Conservation (phyloP, 1,140 invertebrate species). For the Hesperophylax magnus region DNA sequence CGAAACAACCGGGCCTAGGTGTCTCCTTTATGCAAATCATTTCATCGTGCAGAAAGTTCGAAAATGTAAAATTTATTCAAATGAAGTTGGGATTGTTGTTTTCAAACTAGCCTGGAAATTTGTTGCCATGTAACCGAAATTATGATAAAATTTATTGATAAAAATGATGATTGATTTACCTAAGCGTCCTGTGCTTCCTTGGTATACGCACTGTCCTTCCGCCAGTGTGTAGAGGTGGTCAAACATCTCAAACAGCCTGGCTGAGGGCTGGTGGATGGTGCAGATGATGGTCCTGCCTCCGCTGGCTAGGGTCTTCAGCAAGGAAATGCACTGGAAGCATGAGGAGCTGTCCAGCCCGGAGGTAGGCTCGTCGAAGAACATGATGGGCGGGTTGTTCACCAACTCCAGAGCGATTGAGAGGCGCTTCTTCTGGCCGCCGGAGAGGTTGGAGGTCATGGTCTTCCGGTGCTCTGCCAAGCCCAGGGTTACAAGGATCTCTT, state of each 20-base stretch:
- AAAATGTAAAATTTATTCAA: too few species aligned
- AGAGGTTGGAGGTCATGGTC: conserved; percentile 91
- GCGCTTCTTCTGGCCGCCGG: conserved; percentile 96
- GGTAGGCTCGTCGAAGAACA: conserved; percentile 99
- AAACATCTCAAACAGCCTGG: conserved; percentile 97
- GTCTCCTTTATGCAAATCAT: too few species aligned
- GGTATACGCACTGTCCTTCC: conserved; percentile 95
- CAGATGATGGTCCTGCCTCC: conserved; percentile 96
- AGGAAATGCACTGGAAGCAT: conserved; percentile 92
- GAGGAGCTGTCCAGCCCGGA: conserved; percentile 95
- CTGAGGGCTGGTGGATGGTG: conserved; percentile 98
- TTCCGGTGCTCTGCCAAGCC: conserved; percentile 88
- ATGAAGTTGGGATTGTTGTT: too few species aligned
- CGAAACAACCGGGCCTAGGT: too few species aligned
- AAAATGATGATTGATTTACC: conserved; percentile 58
- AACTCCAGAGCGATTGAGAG: conserved; percentile 96
- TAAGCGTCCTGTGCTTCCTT: conserved; percentile 87
- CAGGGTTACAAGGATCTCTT: conserved; percentile 92
- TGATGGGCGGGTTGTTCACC: conserved; percentile 94
- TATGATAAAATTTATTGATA: too few species aligned
- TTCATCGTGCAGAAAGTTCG: too few species aligned
- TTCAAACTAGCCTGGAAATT: too few species aligned
- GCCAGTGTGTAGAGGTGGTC: conserved; percentile 95
- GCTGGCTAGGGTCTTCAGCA: conserved; percentile 89
- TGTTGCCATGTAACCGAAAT: too few species aligned